Evolutionary conservation across 2,888 invertebrate species (phyloP).

Genomic region (Chloroclystis v-ata): DNA sequence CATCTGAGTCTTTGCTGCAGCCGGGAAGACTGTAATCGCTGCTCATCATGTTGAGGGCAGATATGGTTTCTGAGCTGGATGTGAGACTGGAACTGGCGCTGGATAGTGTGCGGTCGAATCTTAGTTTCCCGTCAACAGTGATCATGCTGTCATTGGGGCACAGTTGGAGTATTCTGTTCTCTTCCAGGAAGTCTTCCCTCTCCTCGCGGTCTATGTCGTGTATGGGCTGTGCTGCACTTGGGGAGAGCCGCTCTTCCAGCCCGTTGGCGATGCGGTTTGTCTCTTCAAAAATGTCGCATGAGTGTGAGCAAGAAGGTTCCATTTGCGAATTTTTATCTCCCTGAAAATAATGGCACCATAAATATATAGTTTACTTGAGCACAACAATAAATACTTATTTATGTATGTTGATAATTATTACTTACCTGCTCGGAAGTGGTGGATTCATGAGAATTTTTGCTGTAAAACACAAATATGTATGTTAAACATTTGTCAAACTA

Average conservation of each 20-base stretch:
- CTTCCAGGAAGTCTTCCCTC: constrained; percentile 69
- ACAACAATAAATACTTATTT: no score
- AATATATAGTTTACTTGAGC: neutral
- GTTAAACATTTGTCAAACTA: neutral
- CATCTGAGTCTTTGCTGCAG: constrained; percentile 62
- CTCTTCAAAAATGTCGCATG: constrained; percentile 55
- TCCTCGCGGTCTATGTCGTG: constrained; percentile 69
- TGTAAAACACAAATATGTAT: constrained; percentile 27
- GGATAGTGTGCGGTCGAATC: constrained; percentile 54
- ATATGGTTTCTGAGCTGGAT: constrained; percentile 67
- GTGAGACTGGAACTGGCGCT: constrained; percentile 62
- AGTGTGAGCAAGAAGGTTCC: constrained; percentile 69
- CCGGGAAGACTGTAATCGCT: constrained; percentile 60
- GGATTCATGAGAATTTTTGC: constrained; percentile 43
- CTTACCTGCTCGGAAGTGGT: constrained; percentile 28
- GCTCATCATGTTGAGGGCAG: constrained; percentile 49
- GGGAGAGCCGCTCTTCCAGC: constrained; percentile 29
- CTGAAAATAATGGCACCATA: constrained; percentile 15
- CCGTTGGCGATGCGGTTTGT: constrained; percentile 37
- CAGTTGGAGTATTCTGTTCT: constrained; percentile 64
- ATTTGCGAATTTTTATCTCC: constrained; percentile 46
- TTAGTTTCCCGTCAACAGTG: constrained; percentile 58
- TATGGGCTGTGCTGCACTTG: constrained; percentile 47
- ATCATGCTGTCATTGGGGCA: constrained; percentile 50
- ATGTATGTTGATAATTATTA: constrained; percentile 27